Base-by-base conservation (phyloP, 2,888 invertebrate species). In the Brenthis daphne region DNA sequence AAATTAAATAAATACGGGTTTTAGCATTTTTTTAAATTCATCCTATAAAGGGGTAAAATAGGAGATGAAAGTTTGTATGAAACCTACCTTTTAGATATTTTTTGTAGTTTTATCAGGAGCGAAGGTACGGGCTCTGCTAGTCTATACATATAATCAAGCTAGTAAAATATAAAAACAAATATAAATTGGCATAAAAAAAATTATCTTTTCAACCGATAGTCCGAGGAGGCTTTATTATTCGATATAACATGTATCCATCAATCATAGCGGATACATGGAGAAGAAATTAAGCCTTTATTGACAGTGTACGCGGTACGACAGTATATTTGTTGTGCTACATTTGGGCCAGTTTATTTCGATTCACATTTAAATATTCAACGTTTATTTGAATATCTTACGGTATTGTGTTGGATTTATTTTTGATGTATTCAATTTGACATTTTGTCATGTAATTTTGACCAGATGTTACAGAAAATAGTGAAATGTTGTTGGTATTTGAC, bases 221-320 rank as follows among this genome's bases (percentile, higher is more conserved):
- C 81, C 79, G 69, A 72, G 75, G 68, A 72, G 76, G 75, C 77
- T 80, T 84, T 80, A 80, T 80, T 77, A 43, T 77, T 6, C 12
- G 60, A 80, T 74, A 71, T 72, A 63, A 55, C 60, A 65, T 37
- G 33, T 68, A 67, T 65, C 64, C 71, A 89, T 89, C 89, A 85
- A 89, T 89, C 89, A 88, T 84, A 78, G 66, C 69, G 85, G 86
- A 82, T 86, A 77, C 11, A 43, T 77, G 76, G 78, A 77, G 73
- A 77, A 79, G 78, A 83, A 85, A 85, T 85, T 85, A 87, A 84
- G 80, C 79, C 75, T 75, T 77, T 75, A 83, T 82, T 82, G 85
- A 82, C 80, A 82, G 74, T 75, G 77, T 76, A 75, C 71, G 69
- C 63, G 71, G 55, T 43, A 56, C 33, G 68, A 70, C 68, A 68